Base-by-base conservation (phyloP, 2,888 invertebrate genomes). In the Petrophora chlorosata region DNA sequence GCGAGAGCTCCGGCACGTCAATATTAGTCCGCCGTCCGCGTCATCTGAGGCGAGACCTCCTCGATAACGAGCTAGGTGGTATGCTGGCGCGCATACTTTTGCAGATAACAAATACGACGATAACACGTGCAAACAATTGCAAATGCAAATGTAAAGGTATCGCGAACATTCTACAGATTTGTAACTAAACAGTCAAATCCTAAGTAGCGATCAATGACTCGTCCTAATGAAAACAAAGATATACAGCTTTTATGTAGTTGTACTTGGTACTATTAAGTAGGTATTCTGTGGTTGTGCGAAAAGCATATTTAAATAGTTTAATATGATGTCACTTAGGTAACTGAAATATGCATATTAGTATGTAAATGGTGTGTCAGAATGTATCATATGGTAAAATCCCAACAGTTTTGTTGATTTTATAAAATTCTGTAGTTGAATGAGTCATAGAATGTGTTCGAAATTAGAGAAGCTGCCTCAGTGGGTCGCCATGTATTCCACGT, bases 341-440 rank as follows among this genome's bases (percentile, higher is more conserved):
- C 19, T 22, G 19, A 39, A 33, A 38, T 32, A 30, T 35, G 10
- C 15, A n/a, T 36, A 19, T 16, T 28, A 35, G 14, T 28, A 45
- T 38, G 45, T 34, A 34, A 47, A 47, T 47, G n/a, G 19, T 41
- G 46, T 67, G 65, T 61, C 67, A 67, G 42, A 36, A 75, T 70
- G 72, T 70, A 64, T 63, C 54, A 52, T 48, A 47, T 64, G 63
- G 67, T 72, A 72, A 75, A 76, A 65, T 65, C 66, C 69, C 69
- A 34, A 22, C 30, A 26, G 14, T 26, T 32, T 23, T 30, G 35
- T 16, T 19, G n/a, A n/a, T n/a, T 25, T 46, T 34, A 46, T 55
- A 76, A 79, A 70, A 63, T 59, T 66, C 63, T 69, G 65, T 68
- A 71, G 59, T 55, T 12, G 58, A 44, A 62, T 79, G 82, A 82